These are phyloP conservation scores for Meiosimyza decipiens DNA, from an alignment of 2,888 invertebrate genomes.

Conservation along the genomic window DNA sequence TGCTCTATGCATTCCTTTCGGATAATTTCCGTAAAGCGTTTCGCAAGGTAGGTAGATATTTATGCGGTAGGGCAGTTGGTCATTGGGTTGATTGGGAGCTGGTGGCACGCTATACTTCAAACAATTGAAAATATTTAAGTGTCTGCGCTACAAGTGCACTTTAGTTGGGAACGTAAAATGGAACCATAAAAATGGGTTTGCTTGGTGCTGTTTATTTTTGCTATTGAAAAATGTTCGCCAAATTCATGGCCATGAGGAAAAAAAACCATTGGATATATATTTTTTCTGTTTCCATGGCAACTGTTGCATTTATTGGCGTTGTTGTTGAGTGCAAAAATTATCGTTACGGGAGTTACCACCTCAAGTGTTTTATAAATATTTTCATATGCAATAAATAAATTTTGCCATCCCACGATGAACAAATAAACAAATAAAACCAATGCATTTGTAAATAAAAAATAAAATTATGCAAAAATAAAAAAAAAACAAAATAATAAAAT, in stretches of 20 bases:
- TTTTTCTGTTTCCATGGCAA: background rate
- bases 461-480: background rate
- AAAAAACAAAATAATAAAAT: background rate
- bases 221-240: background rate
- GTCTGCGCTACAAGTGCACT: too few species aligned
- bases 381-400: constrained; percentile 19
- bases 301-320: too few species aligned
- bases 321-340: too few species aligned
- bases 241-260: constrained; percentile 4
- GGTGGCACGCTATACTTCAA: background rate
- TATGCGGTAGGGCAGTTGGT: background rate
- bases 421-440: background rate
- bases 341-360: background rate
- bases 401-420: constrained; percentile 17
- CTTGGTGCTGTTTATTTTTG: background rate
- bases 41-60: constrained; percentile 68
- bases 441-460: too few species aligned
- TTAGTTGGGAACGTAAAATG: too few species aligned
- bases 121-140: background rate
- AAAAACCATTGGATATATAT: background rate
- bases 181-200: too few species aligned
- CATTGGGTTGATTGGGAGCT: background rate
- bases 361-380: constrained; percentile 36
- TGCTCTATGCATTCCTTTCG: constrained; percentile 93
- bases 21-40: constrained; percentile 95